Evolutionary conservation across 2,113 vertebrate genomes (phyloP), one percentile per base, ranked within the genome.

Genomic region (Megalops atlanticus): DNA sequence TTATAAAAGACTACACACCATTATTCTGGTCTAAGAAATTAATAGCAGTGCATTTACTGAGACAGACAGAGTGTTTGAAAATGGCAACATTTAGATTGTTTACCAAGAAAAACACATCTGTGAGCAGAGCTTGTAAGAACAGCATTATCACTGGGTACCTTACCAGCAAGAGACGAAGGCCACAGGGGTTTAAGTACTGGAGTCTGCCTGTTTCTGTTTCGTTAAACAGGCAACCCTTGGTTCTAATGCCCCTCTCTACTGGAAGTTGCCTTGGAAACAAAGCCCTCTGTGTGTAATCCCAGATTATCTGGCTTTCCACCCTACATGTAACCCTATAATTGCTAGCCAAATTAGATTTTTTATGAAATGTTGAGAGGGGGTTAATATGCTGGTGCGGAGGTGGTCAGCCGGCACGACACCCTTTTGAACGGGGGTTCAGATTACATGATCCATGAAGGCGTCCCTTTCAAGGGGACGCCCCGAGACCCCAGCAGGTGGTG

Each of bases 321-420:
- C 93, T 88, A 89, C 94, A 94, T 94, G 94, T 94, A 94, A 96
- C 94, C 93, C 94, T 81, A 94, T 95, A 95, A 96, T 96, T 95
- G 95, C 93, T 94, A 93, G 92, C 92, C 94, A 95, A 95, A 96
- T 95, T 94, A 95, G 93, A 95, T 94, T 89, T 92, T 94, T 92
- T 93, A 92, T 94, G 90, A 94, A 95, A 95, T 94, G 93, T 92
- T 93, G 92, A 94, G 93, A 88, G 85, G 93, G 91, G 95, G 93
- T 94, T 95, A 95, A 95, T 94, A 93, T 92, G 93, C 91, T 92
- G 92, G 92, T 92, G 92, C 92, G 95, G 92, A 94, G 91, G 91
- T 95, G 93, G 94, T 95, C 94, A 95, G 94, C 94, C 93, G 89
- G 85, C n/a, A 93, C 92, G 94, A 94, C 94, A 94, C 91, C 85